phyloP scores from a whole-genome alignment of 2,888 invertebrate genomes.

The Polydesmus complanatus region DNA sequence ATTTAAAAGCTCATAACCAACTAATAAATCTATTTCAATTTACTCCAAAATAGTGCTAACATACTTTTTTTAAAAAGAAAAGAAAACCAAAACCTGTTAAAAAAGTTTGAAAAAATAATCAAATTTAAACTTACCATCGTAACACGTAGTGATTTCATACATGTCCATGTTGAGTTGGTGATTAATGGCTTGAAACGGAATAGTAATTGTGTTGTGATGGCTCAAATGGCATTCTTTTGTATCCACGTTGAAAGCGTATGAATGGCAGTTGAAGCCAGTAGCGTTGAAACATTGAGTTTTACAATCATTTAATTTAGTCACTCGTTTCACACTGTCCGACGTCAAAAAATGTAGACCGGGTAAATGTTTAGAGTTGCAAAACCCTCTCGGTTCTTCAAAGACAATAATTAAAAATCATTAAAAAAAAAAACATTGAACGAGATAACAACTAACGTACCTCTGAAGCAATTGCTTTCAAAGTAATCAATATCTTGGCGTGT shows the following conservation, averaged over 20 bases:
- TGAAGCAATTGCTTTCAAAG: conserved; percentile 11
- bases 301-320: conserved; percentile 2
- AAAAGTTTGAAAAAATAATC: not conserved
- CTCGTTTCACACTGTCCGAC: not conserved
- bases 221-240: conserved; percentile 7
- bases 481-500: conserved; percentile 2
- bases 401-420: not conserved
- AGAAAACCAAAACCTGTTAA: not conserved
- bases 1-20: not conserved
- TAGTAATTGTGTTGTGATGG: conserved; percentile 4
- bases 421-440: not conserved
- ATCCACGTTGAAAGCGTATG: conserved; percentile 7
- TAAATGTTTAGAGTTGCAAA: conserved; percentile 8
- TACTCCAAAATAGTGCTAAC: not conserved
- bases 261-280: conserved; percentile 4
- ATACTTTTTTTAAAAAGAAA: not conserved
- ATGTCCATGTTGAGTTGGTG: not conserved
- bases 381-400: conserved; percentile 14
- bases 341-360: not conserved
- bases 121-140: conserved; percentile 6
- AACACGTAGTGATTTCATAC: conserved; percentile 11
- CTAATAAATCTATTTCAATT: not conserved
- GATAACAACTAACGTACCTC: not conserved
- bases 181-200: not conserved
- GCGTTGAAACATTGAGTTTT: not conserved